Percentiles rank a stretch among this genome's conserved stretches.
Evolutionary conservation across 2,888 invertebrate genomes (phyloP).

Genomic region (Pseudanteris insignis): DNA sequence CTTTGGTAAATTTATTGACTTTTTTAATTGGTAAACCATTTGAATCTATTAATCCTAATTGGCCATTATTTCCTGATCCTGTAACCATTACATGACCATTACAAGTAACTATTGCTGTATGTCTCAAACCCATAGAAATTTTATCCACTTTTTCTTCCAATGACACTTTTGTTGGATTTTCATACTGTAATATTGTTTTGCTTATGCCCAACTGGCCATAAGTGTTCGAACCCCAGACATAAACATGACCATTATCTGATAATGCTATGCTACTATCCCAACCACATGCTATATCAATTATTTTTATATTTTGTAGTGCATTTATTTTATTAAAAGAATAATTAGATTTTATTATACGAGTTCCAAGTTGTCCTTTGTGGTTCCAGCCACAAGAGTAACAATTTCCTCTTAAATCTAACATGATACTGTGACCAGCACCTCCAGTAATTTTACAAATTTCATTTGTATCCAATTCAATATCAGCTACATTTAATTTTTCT

Average conservation of each 20-base stretch:
- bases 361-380: constrained; percentile 77
- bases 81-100: constrained; percentile 73
- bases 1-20: constrained; percentile 15
- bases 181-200: constrained; percentile 47
- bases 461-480: constrained; percentile 62
- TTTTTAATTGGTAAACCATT: constrained; percentile 1
- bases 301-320: constrained; percentile 60
- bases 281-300: constrained; percentile 77
- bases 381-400: constrained; percentile 84
- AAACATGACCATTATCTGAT: constrained; percentile 74
- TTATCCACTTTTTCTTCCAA: constrained; percentile 68
- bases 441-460: constrained; percentile 75
- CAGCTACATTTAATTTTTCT: constrained; percentile 63
- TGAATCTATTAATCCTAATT: constrained; percentile 70
- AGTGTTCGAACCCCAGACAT: constrained; percentile 85
- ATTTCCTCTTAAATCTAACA: constrained; percentile 74
- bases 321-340: background rate
- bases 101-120: constrained; percentile 73
- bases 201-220: constrained; percentile 75
- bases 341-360: constrained; percentile 59
- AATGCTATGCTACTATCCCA: constrained; percentile 85
- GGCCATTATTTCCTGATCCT: constrained; percentile 76
- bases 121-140: constrained; percentile 76
- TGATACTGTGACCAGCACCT: constrained; percentile 81
- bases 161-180: constrained; percentile 64